Evolutionary conservation across 2,888 invertebrate genomes (phyloP).

Genomic region (Caradrina clavipalpis): DNA sequence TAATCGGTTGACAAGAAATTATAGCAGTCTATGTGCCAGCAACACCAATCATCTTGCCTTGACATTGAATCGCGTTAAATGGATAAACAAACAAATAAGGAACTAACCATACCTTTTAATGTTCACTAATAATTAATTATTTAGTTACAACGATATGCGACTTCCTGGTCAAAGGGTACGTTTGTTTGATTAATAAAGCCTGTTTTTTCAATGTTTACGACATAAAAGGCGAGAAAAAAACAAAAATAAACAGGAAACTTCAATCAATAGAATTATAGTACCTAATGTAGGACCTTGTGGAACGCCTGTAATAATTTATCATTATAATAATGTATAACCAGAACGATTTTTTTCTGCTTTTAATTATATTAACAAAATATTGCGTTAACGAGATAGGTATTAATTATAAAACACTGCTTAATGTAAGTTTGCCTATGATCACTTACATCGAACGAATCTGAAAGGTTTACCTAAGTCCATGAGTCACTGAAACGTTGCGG

Average conservation of each 20-base stretch:
- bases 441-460: constrained; percentile 6
- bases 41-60: constrained; percentile 31
- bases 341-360: neutral
- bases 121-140: constrained; percentile 33
- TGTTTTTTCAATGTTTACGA: constrained; percentile 24
- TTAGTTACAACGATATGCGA: constrained; percentile 29
- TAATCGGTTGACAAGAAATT: constrained; percentile 19
- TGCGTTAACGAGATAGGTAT: neutral
- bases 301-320: constrained; percentile 5
- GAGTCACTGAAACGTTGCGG: neutral
- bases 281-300: constrained; percentile 36
- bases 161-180: constrained; percentile 55
- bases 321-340: neutral
- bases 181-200: constrained; percentile 23
- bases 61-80: constrained; percentile 50
- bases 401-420: neutral
- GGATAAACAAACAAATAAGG: constrained; percentile 56
- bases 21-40: constrained; percentile 18
- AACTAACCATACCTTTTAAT: constrained; percentile 42
- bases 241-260: constrained; percentile 10
- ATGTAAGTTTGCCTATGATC: neutral
- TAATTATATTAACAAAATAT: neutral
- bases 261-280: constrained; percentile 25
- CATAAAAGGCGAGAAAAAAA: neutral
- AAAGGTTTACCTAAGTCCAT: neutral